Percentiles rank a stretch among this genome's conserved stretches.
Evolutionary conservation across 2,888 invertebrate species (phyloP).

Genomic region (Dicycla oo): DNA sequence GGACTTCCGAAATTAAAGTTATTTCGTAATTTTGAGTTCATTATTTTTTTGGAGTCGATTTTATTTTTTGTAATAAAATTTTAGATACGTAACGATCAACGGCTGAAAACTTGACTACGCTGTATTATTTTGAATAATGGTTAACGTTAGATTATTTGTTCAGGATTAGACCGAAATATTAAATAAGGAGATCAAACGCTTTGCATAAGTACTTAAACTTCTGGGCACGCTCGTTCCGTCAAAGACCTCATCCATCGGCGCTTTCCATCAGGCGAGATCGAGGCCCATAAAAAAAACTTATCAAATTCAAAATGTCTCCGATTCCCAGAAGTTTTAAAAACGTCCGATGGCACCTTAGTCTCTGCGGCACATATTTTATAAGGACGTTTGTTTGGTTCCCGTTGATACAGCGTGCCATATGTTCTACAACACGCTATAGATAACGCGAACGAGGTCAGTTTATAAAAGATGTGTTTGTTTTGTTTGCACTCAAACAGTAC

Average conservation of each 20-base stretch:
- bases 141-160: background rate
- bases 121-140: background rate
- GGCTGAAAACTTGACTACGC: background rate
- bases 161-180: background rate
- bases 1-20: too few relatives aligned
- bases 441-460: constrained; percentile 73
- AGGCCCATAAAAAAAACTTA: too few relatives aligned
- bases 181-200: background rate
- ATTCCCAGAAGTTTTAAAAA: background rate
- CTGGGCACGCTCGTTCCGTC: too few relatives aligned
- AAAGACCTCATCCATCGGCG: too few relatives aligned
- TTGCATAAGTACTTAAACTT: background rate
- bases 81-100: background rate
- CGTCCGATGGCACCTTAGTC: background rate
- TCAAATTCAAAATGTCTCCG: background rate
- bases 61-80: too few relatives aligned
- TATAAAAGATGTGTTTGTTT: constrained; percentile 73
- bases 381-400: constrained; percentile 33
- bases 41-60: too few relatives aligned
- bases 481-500: constrained; percentile 63
- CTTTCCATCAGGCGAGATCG: too few relatives aligned
- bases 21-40: too few relatives aligned
- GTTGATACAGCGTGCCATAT: constrained; percentile 60
- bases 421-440: constrained; percentile 65
- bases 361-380: constrained; percentile 33